Base-by-base conservation (phyloP, 2,113 vertebrate genomes). In the Vanacampus margaritifer region DNA sequence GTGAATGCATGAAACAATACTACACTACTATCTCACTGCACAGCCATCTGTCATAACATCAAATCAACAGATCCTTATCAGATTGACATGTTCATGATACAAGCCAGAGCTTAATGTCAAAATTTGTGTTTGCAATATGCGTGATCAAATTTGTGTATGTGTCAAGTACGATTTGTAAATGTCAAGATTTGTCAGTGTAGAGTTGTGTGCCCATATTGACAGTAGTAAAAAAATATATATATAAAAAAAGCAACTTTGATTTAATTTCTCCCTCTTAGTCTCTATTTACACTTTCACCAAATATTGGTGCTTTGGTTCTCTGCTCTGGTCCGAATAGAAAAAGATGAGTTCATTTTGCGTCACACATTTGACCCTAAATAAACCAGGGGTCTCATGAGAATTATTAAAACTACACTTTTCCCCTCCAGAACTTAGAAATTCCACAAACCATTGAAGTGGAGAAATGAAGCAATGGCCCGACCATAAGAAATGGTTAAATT, bases 31-130 rank as follows among this genome's bases (percentile, higher is more conserved):
- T 32, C 6, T 32, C 26, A 57, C 16, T 57, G 54, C 26, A 26
- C 10, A 74, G 79, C 84, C 70, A 67, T 19, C 28, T 39, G 71
- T 51, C 48, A 51, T 23, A 9, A 75, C 82, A 78, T 79, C 77
- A 84, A 75, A 32, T 35, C 19, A 57, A 19, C 79, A 82, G 72
- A 82, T 80, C 61, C 68, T 74, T 79, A 84, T 86, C 78, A 82
- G 75, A 77, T 78, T 66, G 57, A 5, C 58, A 37, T 13, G 26
- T 57, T 32, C 16, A 60, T 60, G 19, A 35, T 60, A 19, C 4
- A 39, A 60, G 21, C 10, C 58, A 60, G 14, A 32, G 6, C 24
- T 57, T 57, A 17, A 8, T 57, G 26, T 57, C 54, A 17, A 24
- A 26, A 26, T 54, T 54, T 56, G 24, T 32, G 8, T 54, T 13